Base-by-base conservation (phyloP, 2,113 vertebrate species). In the Ctenodactylus gundi region DNA sequence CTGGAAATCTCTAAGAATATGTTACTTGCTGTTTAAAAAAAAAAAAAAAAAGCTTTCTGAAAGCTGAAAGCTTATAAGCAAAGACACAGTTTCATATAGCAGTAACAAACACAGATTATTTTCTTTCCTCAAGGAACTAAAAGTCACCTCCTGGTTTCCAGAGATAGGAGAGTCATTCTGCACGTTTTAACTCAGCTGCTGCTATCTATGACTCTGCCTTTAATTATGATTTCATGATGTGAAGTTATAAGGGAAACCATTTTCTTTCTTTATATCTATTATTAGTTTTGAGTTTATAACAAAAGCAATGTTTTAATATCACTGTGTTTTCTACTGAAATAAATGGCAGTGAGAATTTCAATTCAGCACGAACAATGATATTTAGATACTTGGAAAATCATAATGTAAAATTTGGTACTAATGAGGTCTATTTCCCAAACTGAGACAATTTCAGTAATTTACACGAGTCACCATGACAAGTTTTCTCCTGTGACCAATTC, bases 401-500 rank as follows among this genome's bases (percentile, higher is more conserved):
- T 78, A 93, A 90, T 83, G 78, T 68, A 90, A 94, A 78, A 67
- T 96, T 73, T 80, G 75, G 9, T 9, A 83, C 17, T 57, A 85
- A 68, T 91, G 53, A 93, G 64, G 65, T 70, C 29, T 75, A 67
- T 93, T 96, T 96, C 64, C 76, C 34, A 97, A 89, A 94, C 18
- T 72, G 51, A 93, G 84, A 44, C 41, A 91, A 65, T 93, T 85
- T 91, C 36, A 75, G 36, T 73, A 90, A 93, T 97, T 90, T 94
- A 85, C 27, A 80, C 96, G 93, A 97, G 60, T 91, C 81, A 77
- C 44, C 12, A 89, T 65, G 80, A 90, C 80, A 97, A 87, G 31
- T 90, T 85, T 94, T 96, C 90, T 96, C 70, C 65, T 84, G 67
- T 91, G 81, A 85, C 49, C 80, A 95, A 93, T 84, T 96, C 76